Conservation (phyloP, 1,140 invertebrate species). For the Ceratosolen fusciceps region DNA sequence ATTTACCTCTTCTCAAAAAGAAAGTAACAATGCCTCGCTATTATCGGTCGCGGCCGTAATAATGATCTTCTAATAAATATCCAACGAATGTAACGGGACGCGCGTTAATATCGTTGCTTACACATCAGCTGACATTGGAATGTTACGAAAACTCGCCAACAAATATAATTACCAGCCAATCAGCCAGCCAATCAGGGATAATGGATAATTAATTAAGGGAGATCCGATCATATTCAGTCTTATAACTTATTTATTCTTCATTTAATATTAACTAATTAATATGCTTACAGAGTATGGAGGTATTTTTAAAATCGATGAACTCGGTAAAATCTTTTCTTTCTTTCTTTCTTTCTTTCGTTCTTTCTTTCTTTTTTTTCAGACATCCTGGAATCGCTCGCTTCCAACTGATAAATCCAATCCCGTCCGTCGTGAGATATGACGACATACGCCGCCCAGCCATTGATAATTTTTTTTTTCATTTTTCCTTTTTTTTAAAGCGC, state of each 20-base stretch:
- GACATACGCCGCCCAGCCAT: conserved; percentile 45
- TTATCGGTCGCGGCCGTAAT: no score
- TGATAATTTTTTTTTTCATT: conserved; percentile 31
- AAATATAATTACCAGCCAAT: neutral
- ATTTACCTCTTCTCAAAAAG: no score
- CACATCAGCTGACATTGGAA: no score
- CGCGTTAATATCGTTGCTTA: no score
- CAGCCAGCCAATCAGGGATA: conserved; percentile 6
- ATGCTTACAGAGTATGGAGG: conserved; percentile 68
- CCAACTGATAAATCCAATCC: conserved; percentile 15
- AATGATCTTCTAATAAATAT: no score
- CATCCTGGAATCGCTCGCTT: conserved; percentile 51
- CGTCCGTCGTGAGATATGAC: no score
- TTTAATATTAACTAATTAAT: conserved; percentile 67
- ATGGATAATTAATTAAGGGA: conserved; percentile 36
- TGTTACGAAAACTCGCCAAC: no score
- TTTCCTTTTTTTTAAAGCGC: conserved; percentile 31
- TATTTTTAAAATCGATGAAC: conserved; percentile 68
- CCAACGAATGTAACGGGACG: no score
- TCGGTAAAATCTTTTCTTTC: conserved; percentile 60
- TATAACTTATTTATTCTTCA: conserved; percentile 68
- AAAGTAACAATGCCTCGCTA: no score
- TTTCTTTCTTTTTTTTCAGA: no score
- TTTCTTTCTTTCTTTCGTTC: no score
- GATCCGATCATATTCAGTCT: conserved; percentile 59